Base-by-base conservation (phyloP, 2,113 vertebrate genomes). In the Tretioscincus oriximinensis region DNA sequence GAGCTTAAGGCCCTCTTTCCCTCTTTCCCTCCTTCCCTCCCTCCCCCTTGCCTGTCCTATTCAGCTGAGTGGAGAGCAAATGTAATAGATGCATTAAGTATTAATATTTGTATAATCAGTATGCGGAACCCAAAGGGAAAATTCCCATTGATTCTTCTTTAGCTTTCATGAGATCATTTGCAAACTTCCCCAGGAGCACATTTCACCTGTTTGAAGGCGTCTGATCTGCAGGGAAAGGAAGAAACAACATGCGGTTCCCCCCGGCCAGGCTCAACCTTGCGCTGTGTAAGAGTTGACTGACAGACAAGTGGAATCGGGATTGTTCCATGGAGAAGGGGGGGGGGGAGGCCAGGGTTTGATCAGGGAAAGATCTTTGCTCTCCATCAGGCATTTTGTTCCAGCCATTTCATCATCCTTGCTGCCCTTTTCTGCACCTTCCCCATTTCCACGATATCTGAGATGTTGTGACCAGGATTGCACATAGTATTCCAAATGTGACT, bases 91-190 rank as follows among this genome's bases (percentile, higher is more conserved):
- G 51, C 64, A 88, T 85, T 89, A 85, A 85, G 16, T 63, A 75
- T 80, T 84, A 84, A 81, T 86, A 80, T 81, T 89, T 92, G 84
- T 82, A 78, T 79, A 86, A 85, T 87, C 77, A 71, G 14, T 86
- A 68, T 60, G 63, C 70, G 73, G 51, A 26, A 76, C 51, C 78
- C 82, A 82, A 73, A 80, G 86, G 84, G 77, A 92, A 92, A 86
- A 81, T 68, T 88, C 35, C 28, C 58, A 86, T 54, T 88, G 87
- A 90, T 84, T 94, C 89, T 92, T 81, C 76, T n/a, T 89, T 86
- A 35, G 68, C 80, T 49, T 87, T 80, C 65, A 87, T 81, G 67
- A 83, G 78, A 83, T 60, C 83, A 93, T 89, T 89, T 92, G 72
- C 22, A 82, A 26, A 77, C 45, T 66, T 81, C 69, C 69, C 78